Conservation (phyloP, 2,888 invertebrate genomes). For the Noctua janthe region DNA sequence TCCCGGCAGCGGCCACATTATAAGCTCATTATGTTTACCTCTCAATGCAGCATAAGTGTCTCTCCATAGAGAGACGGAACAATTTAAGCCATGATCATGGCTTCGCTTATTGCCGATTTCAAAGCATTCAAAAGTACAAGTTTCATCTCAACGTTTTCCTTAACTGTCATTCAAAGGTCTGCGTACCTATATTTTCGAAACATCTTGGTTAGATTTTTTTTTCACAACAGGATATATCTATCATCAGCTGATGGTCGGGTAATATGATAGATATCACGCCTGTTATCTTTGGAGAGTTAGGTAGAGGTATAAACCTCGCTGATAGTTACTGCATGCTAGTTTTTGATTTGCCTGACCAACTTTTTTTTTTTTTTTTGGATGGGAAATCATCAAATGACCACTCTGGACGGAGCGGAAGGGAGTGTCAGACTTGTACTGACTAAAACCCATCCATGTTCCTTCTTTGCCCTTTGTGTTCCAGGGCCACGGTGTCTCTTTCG, state of each 20-base stretch:
- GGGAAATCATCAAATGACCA: too few relatives aligned
- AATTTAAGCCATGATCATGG: not conserved
- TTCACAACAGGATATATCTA: not conserved
- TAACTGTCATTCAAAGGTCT: not conserved
- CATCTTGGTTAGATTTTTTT: not conserved
- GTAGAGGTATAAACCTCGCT: not conserved
- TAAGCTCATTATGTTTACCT: not conserved
- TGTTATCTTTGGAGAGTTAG: not conserved
- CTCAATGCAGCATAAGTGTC: not conserved
- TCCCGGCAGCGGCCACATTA: not conserved
- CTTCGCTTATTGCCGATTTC: not conserved
- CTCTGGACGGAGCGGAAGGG: too few relatives aligned
- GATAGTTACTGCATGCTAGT: not conserved
- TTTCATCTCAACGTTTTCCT: not conserved
- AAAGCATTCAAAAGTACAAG: slow-evolving; percentile 6
- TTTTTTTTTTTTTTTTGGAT: too few relatives aligned
- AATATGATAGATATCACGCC: not conserved
- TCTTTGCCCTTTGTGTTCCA: too few relatives aligned
- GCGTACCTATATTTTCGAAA: not conserved
- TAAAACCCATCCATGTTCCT: too few relatives aligned
- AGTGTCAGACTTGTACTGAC: too few relatives aligned
- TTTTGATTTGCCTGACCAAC: not conserved
- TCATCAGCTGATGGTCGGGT: not conserved
- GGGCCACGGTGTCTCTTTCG: too few relatives aligned
- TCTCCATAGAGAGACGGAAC: not conserved